Percentiles rank a stretch among this genome's conserved stretches.
Evolutionary conservation across 2,888 invertebrate species (phyloP).

Genomic region (Phymatocera aterrima): DNA sequence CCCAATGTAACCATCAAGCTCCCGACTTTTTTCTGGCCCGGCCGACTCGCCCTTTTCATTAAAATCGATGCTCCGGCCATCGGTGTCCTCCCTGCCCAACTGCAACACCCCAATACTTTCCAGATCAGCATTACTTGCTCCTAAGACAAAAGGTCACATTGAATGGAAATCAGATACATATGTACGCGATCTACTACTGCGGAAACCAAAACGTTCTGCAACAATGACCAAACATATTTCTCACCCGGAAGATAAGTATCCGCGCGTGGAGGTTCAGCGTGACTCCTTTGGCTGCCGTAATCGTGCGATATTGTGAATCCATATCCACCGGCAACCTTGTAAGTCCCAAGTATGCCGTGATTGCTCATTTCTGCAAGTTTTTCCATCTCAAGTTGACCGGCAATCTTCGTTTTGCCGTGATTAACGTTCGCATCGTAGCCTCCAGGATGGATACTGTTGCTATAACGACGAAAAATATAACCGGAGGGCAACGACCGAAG

Average conservation of each 20-base stretch:
- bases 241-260: constrained; percentile 18
- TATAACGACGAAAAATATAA: constrained; percentile 19
- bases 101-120: constrained; percentile 35
- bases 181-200: neutral
- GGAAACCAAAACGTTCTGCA: neutral
- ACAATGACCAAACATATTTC: neutral
- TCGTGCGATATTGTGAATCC: constrained; percentile 20
- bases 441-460: constrained; percentile 25
- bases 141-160: constrained; percentile 1
- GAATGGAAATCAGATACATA: neutral
- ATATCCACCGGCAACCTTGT: constrained; percentile 27
- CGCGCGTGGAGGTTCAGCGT: neutral
- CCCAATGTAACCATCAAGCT: neutral
- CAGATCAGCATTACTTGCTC: constrained; percentile 26
- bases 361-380: constrained; percentile 3
- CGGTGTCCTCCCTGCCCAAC: neutral
- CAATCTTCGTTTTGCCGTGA: constrained; percentile 5
- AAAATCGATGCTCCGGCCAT: neutral
- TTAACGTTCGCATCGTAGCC: constrained; percentile 17
- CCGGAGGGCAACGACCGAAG: constrained; percentile 28
- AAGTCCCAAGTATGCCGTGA: constrained; percentile 7
- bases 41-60: neutral
- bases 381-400: neutral
- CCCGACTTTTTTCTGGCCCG: neutral
- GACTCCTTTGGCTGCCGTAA: neutral